phyloP scores from a whole-genome alignment of 2,888 invertebrate genomes.

The Scaptomyza parva region DNA sequence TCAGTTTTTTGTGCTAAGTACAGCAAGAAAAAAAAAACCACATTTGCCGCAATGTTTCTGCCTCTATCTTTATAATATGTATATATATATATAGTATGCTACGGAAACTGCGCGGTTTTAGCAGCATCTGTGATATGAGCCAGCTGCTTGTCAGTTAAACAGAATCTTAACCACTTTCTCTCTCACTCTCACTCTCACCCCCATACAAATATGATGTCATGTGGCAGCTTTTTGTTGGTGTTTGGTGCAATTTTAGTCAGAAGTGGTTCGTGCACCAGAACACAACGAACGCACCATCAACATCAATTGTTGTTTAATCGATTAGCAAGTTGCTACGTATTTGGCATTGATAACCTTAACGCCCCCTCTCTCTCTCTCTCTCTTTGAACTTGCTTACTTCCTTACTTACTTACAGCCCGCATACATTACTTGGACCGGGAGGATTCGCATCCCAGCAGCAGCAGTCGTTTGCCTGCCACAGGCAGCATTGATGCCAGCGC shows the following conservation, averaged over 20 bases:
- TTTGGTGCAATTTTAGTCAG: neutral
- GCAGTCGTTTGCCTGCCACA: constrained; percentile 47
- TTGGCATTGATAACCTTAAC: neutral
- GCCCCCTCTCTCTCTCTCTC: neutral
- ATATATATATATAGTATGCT: no score
- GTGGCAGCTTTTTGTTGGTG: constrained; percentile 22
- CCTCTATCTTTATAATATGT: neutral
- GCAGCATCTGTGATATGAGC: constrained; percentile 24
- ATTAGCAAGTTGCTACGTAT: constrained; percentile 52
- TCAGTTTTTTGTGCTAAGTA: neutral
- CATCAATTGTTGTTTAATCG: constrained; percentile 65
- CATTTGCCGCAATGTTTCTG: neutral
- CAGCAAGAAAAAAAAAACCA: neutral
- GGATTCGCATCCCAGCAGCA: constrained; percentile 59
- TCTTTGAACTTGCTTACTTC: neutral
- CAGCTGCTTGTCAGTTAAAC: constrained; percentile 25
- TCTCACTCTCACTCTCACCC: neutral
- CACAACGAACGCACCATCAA: constrained; percentile 8
- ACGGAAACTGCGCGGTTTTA: constrained; percentile 4
- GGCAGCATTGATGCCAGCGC: constrained; percentile 51
- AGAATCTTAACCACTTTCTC: neutral
- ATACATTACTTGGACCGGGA: constrained; percentile 77
- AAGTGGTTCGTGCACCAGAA: constrained; percentile 13
- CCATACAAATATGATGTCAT: constrained; percentile 25
- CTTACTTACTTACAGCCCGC: no score